Percentiles rank a stretch among this genome's conserved stretches.
phyloP scores from a whole-genome alignment of 2,888 invertebrate genomes.

The Petrolisthes cinctipes region DNA sequence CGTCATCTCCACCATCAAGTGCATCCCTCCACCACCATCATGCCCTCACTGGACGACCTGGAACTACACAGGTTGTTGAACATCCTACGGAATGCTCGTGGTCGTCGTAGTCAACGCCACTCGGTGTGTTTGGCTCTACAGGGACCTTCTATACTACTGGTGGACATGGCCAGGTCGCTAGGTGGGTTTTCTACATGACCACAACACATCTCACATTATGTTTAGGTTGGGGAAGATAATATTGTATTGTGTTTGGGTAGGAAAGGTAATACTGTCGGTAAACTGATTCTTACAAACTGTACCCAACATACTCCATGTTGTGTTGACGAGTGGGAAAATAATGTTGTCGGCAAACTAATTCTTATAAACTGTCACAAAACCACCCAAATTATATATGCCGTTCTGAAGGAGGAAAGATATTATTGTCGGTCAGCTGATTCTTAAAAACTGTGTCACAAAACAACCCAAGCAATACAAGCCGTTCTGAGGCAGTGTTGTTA shows the following conservation, averaged over 20 bases:
- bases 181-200: conserved; percentile 18
- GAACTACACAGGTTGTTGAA: conserved; percentile 54
- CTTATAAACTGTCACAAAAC: too few species aligned
- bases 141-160: conserved; percentile 48
- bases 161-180: conserved; percentile 50
- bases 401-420: too few species aligned
- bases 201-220: background rate
- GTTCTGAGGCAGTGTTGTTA: too few species aligned
- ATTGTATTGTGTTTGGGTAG: background rate
- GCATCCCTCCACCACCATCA: background rate
- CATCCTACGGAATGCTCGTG: conserved; percentile 45
- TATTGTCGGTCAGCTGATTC: too few species aligned
- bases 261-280: background rate
- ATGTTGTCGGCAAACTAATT: background rate
- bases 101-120: conserved; percentile 24
- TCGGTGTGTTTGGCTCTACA: conserved; percentile 52
- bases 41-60: conserved; percentile 60
- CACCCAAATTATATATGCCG: too few species aligned
- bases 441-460: too few species aligned
- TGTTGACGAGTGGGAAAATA: background rate
- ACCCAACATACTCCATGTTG: background rate
- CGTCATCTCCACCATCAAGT: background rate
- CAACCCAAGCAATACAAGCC: too few species aligned
- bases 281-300: background rate
- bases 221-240: background rate